Evolutionary conservation across 2,888 invertebrate genomes (phyloP).

Genomic region (Ichneumon xanthorius): DNA sequence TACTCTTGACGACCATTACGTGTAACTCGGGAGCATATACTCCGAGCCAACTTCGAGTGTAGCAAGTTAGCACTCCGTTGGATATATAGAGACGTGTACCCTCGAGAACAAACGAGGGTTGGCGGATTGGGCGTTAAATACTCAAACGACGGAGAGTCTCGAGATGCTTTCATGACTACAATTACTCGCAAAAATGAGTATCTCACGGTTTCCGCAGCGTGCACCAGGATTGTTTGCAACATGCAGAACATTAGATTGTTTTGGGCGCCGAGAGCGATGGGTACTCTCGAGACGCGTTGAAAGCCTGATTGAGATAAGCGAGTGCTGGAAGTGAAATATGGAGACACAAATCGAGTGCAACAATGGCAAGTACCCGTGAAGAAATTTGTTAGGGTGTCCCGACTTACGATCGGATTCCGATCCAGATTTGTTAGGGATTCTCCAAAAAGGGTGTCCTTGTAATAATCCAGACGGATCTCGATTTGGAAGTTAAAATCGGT

Average conservation of each 20-base stretch:
- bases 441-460: too few relatives aligned
- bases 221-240: neutral
- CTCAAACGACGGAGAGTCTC: slow-evolving; percentile 11
- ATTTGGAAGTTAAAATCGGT: too few relatives aligned
- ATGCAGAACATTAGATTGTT: slow-evolving; percentile 4
- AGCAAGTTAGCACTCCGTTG: slow-evolving; percentile 16
- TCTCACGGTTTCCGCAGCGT: slow-evolving; percentile 1
- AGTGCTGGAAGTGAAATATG: neutral
- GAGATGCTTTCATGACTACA: slow-evolving; percentile 16
- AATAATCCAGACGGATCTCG: too few relatives aligned
- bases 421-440: too few relatives aligned
- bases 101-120: neutral
- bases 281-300: slow-evolving; percentile 1
- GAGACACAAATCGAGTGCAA: neutral
- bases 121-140: slow-evolving; percentile 11
- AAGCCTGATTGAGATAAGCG: neutral
- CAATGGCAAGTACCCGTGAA: neutral
- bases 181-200: slow-evolving; percentile 23
- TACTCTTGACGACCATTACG: slow-evolving; percentile 33
- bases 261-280: neutral
- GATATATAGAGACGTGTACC: neutral
- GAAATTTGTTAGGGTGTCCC: too few relatives aligned
- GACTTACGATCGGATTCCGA: too few relatives aligned
- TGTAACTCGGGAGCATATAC: slow-evolving; percentile 20
- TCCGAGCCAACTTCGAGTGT: slow-evolving; percentile 31